Evolutionary conservation across 2,888 invertebrate species (phyloP).

Genomic region (Athalia cordata): DNA sequence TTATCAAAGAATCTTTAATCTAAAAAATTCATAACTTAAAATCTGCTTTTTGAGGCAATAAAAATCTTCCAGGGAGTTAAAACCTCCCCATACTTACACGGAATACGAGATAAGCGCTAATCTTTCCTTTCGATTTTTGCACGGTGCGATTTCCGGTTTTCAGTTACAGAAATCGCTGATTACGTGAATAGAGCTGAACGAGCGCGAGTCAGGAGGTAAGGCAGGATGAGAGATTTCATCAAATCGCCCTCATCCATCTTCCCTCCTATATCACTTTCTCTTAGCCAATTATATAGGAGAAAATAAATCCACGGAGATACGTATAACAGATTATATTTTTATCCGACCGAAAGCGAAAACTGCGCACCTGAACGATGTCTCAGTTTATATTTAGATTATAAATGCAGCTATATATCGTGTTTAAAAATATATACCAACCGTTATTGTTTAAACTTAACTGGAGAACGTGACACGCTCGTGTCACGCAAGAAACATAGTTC

Average conservation of each 20-base stretch:
- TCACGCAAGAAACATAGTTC: not conserved
- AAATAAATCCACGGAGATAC: not conserved
- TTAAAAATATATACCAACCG: not conserved
- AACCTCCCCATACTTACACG: no score
- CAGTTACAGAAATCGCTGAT: slow-evolving; percentile 4
- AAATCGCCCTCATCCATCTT: not conserved
- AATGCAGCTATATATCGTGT: not conserved
- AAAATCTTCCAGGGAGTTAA: no score
- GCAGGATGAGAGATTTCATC: not conserved
- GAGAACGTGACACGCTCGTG: slow-evolving; percentile 12
- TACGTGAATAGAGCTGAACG: not conserved
- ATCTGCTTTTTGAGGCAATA: no score
- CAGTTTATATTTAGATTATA: slow-evolving; percentile 6
- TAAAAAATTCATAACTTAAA: no score
- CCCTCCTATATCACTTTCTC: slow-evolving; percentile 9
- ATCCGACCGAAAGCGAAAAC: not conserved
- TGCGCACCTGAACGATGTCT: not conserved
- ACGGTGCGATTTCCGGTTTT: not conserved
- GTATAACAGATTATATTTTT: not conserved
- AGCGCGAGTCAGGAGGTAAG: not conserved
- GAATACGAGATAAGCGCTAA: no score
- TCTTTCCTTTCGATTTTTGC: not conserved
- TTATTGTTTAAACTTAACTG: slow-evolving; percentile 16
- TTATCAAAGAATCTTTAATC: no score
- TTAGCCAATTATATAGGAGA: not conserved